Evolutionary conservation across 2,113 vertebrate genomes (phyloP).

Genomic region (Tautogolabrus adspersus): DNA sequence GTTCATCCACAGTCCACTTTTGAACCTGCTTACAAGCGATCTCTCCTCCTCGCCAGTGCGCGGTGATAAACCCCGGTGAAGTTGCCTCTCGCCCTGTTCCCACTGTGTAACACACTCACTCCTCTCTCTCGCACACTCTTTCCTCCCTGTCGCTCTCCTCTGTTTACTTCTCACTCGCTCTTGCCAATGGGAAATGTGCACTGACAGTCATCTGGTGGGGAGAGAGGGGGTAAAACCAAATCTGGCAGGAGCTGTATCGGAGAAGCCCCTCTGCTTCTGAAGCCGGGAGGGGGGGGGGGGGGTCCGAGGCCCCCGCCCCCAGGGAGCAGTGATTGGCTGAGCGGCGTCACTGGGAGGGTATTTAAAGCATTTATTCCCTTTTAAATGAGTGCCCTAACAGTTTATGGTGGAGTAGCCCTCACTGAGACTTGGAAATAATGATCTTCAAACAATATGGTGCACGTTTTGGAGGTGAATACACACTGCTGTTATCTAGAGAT

Average conservation of each 20-base stretch:
- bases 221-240: slow-evolving; percentile 59
- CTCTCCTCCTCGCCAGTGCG: slow-evolving; percentile 57
- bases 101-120: slow-evolving; percentile 47
- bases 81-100: slow-evolving; percentile 58
- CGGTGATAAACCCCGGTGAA: slow-evolving; percentile 62
- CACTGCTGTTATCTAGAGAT: not conserved
- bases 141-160: slow-evolving; percentile 44
- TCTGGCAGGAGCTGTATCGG: slow-evolving; percentile 60
- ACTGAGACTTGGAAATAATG: not conserved
- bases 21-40: slow-evolving; percentile 39
- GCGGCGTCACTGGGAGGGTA: slow-evolving; percentile 45
- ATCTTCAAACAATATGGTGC: not conserved
- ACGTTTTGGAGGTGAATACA: not conserved
- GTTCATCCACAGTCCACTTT: slow-evolving; percentile 58
- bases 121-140: slow-evolving; percentile 10
- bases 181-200: slow-evolving; percentile 75
- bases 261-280: slow-evolving; percentile 66
- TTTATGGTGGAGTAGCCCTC: slow-evolving; percentile 9
- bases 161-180: slow-evolving; percentile 61
- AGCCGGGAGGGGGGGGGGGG: slow-evolving; percentile 25
- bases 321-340: slow-evolving; percentile 76
- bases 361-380: slow-evolving; percentile 54
- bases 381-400: slow-evolving; percentile 44
- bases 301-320: slow-evolving; percentile 55
- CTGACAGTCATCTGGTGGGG: slow-evolving; percentile 76